Percentiles rank a stretch among this genome's conserved stretches.
phyloP scores from a whole-genome alignment of 2,797 vertebrate species.

The Nothura maculosa region DNA sequence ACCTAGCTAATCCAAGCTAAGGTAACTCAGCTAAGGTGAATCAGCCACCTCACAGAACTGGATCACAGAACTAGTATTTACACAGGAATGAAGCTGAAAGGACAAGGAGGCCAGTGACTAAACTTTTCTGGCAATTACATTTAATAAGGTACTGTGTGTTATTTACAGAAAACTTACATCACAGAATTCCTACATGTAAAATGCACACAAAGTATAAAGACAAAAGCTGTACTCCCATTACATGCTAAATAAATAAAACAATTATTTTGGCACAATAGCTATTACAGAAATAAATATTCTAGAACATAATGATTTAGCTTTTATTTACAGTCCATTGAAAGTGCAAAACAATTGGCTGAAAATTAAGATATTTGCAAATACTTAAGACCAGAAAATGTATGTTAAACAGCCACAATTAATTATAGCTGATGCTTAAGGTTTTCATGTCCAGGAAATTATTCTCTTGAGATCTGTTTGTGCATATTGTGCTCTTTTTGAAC shows the following conservation, averaged over 20 bases:
- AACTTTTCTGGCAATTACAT: constrained; percentile 73
- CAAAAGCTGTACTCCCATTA: constrained; percentile 77
- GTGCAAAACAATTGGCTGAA: constrained; percentile 82
- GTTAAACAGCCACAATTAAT: constrained; percentile 71
- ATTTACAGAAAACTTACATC: constrained; percentile 83
- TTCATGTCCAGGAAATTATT: constrained; percentile 80
- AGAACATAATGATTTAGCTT: constrained; percentile 64
- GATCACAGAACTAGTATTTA: not conserved
- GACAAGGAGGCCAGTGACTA: constrained; percentile 57
- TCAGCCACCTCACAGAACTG: not conserved
- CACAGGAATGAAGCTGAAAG: constrained; percentile 59
- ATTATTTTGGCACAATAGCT: constrained; percentile 86
- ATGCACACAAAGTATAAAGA: constrained; percentile 80
- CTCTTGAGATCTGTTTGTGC: constrained; percentile 77
- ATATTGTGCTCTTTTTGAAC: constrained; percentile 85
- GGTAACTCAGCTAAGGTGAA: not conserved
- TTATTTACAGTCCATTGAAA: constrained; percentile 87
- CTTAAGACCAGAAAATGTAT: constrained; percentile 75
- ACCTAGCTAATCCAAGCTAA: not conserved
- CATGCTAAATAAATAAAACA: constrained; percentile 92
- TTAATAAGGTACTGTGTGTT: constrained; percentile 81
- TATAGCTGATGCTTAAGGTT: constrained; percentile 73
- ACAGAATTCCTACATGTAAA: constrained; percentile 78
- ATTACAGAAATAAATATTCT: constrained; percentile 83
- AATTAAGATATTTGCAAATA: constrained; percentile 76